Conservation (phyloP, 2,797 vertebrate species). For the Chloroceryle amazona region DNA sequence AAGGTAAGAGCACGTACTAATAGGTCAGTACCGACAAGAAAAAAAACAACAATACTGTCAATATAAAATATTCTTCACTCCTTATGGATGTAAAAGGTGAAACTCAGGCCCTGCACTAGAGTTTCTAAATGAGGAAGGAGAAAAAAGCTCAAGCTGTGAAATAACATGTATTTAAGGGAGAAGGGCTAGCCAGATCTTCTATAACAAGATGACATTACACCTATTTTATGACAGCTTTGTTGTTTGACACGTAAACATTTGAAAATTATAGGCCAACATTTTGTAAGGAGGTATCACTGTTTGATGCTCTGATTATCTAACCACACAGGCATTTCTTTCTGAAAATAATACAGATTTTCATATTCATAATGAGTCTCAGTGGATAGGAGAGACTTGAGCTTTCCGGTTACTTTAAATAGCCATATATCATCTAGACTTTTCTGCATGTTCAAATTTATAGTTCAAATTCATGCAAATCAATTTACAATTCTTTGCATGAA, state of each 20-base stretch:
- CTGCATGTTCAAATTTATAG: conserved; percentile 9
- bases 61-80: not conserved
- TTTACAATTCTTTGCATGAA: not conserved
- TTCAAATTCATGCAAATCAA: conserved; percentile 40
- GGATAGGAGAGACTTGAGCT: not conserved
- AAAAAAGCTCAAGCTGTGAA: not conserved
- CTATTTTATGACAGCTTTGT: conserved; percentile 44
- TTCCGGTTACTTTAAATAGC: conserved; percentile 39
- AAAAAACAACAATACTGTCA: not conserved
- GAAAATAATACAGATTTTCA: conserved; percentile 27
- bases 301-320: conserved; percentile 12
- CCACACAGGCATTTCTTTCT: conserved; percentile 26
- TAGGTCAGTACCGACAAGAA: not conserved
- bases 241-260: conserved; percentile 2
- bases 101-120: not conserved
- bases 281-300: conserved; percentile 15
- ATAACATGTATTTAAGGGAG: not conserved
- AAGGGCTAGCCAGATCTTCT: not conserved
- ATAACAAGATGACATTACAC: not conserved
- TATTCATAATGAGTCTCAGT: not conserved
- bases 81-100: not conserved
- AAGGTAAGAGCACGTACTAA: not conserved
- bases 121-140: not conserved
- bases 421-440: not conserved
- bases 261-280: conserved; percentile 36